Evolutionary conservation across 92 coral and sea anemone genomes (phyloP), one percentile per base, ranked within the genome.

Genomic region (Micromussa lordhowensis): DNA sequence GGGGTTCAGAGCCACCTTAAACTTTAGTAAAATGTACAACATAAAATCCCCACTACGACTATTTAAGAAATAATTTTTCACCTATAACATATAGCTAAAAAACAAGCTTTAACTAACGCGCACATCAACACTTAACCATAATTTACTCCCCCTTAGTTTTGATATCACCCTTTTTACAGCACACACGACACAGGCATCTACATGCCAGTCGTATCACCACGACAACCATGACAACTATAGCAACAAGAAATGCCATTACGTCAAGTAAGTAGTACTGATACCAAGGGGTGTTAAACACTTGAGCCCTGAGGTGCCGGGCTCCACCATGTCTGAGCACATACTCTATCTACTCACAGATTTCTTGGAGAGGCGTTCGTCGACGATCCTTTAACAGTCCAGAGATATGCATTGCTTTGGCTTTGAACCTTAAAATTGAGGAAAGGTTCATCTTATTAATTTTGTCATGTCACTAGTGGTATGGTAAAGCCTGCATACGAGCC

Each of bases 181-280:
- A 88, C 32, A 68, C 30, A 9, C 70, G 79, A 53, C 82, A 91
- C 8, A 91, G 49, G 85, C 83, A 91, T 36, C 34, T 88, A 34
- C 75, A 91, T 49, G 59, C 17, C 73, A 78, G n/a, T 13, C 48
- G 40, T 82, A 75, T 82, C 55, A 79, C 89, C 80, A 83, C 40
- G 71, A 73, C 82, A 69, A 91, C 89, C 36, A 68, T 26, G 55
- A 70, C 57, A 16, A 88, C 68, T 30, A 83, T 61, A 14, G 88
- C 82, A 78, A 61, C 77, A 31, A 88, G 79, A 78, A 91, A 88
- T 10, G 87, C 75, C 18, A 83, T 79, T 15, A 91, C 94, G 44
- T 91, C 94, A 51, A 91, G 80, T 44, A 91, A 75, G 75, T 91
- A 91, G 86, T 83, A 88, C 79, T 91, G 89, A 55, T 91, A 91